Percentiles rank a stretch among this genome's conserved stretches.
Conservation (phyloP, 2,888 invertebrate genomes). For the Scrobipalpa atriplicella region DNA sequence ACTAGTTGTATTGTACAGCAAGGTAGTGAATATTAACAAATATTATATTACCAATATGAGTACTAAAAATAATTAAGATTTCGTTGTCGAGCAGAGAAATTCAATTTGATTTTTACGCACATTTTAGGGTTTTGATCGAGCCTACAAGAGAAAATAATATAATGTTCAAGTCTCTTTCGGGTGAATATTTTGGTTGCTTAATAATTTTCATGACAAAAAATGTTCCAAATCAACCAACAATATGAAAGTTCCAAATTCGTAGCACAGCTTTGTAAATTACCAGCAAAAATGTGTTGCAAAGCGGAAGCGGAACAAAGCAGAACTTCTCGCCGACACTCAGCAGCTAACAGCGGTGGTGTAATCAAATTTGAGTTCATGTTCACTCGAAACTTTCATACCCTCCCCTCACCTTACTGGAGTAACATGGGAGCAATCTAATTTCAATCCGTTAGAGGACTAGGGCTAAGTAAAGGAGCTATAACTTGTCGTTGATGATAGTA, state of each 20-base stretch:
- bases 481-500: background rate
- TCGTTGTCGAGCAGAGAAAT: too few species aligned
- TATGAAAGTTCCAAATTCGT: background rate
- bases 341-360: background rate
- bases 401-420: background rate
- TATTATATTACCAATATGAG: too few species aligned
- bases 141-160: too few species aligned
- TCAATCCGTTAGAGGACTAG: background rate
- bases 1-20: background rate
- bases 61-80: too few species aligned
- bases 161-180: too few species aligned
- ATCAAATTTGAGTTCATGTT: constrained; percentile 16
- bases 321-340: constrained; percentile 17
- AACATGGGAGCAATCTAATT: constrained; percentile 3
- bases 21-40: too few species aligned
- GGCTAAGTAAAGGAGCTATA: background rate
- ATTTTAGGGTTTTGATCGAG: too few species aligned
- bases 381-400: constrained; percentile 14
- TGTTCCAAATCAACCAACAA: too few species aligned
- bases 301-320: constrained; percentile 13
- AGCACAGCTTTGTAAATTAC: background rate
- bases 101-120: too few species aligned
- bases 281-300: constrained; percentile 9
- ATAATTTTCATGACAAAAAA: too few species aligned
- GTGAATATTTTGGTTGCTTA: too few species aligned